phyloP scores from a whole-genome alignment of 1,140 invertebrate species.

The Odontomachus brunneus region DNA sequence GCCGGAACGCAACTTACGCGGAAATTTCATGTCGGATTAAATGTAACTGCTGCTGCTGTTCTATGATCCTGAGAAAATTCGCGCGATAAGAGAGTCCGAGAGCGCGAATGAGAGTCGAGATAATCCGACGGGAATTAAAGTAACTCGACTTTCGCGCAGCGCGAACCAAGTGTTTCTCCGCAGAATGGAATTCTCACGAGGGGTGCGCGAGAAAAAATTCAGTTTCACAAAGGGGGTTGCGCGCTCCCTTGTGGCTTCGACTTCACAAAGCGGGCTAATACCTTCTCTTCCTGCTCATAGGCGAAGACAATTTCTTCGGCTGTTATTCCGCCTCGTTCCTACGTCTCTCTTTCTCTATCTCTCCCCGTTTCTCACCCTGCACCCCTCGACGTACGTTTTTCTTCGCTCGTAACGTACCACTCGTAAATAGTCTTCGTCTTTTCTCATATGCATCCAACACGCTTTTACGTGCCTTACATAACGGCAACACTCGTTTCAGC shows the following conservation, averaged over 20 bases:
- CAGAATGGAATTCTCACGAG: constrained; percentile 13
- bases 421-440: constrained; percentile 22
- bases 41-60: constrained; percentile 45
- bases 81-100: constrained; percentile 51
- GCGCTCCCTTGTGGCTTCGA: background rate
- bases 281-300: background rate
- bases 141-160: constrained; percentile 41
- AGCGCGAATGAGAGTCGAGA: constrained; percentile 52
- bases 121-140: constrained; percentile 57
- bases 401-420: background rate
- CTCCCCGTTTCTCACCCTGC: background rate
- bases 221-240: constrained; percentile 9
- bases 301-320: constrained; percentile 22
- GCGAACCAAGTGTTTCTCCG: constrained; percentile 20
- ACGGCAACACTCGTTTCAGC: background rate
- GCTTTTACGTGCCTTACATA: constrained; percentile 35
- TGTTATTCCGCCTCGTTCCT: constrained; percentile 6
- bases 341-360: background rate
- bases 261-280: constrained; percentile 13
- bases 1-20: constrained; percentile 48
- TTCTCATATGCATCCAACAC: background rate
- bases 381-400: background rate
- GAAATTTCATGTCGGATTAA: constrained; percentile 57
- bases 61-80: constrained; percentile 47
- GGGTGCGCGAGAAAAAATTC: constrained; percentile 23